Evolutionary conservation across 2,113 vertebrate species (phyloP), one percentile per base, ranked within the genome.

Genomic region (Alethe castanea): DNA sequence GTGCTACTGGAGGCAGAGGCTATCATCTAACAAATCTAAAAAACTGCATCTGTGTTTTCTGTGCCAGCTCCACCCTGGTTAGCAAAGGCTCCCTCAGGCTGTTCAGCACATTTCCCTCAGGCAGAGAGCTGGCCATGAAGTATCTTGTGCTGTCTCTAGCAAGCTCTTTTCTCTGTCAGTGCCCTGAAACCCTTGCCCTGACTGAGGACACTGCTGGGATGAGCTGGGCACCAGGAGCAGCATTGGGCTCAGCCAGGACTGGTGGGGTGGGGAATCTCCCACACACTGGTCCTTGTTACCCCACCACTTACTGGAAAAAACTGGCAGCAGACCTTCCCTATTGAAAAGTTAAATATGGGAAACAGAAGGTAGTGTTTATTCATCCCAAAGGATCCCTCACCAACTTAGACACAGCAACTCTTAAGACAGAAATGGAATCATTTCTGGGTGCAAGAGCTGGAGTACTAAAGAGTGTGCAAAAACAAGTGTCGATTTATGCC

Each of bases 201-300:
- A 7, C 20, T 13, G n/a, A n/a, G 48, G n/a, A 69, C 35, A 26
- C 26, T 44, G 25, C 8, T 38, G 38, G 25, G 19, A 33, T 73
- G 76, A 73, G 26, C 54, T 59, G 54, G 29, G 33, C 23, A 29
- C 14, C 0, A 0, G 29, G 11, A 61, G 11, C 14, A 33, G 25
- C 0, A 0, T 0, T 33, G 6, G 17, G 28, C 35, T 77, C 36
- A 61, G n/a, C 6, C 81, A 56, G 35, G 61, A 3, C 20, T 36
- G 29, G 3, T 1, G 2, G 26, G 10, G 5, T 71, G 26, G 4
- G 9, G 52, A 71, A 35, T 42, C 6, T 87, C 44, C 31, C 13
- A 48, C 10, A 20, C 1, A 0, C 4, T 42, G 29, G 24, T 52
- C 65, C 38, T 56, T 73, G 29, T 66, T 74, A 33, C 1, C 5